These are phyloP conservation scores for human DNA, from an alignment of 2,113 vertebrate genomes.

Conservation along the genomic window GRCh38 chr1:145642001-145642500, in stretches of 20 bases:
- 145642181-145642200: neutral
- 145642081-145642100: neutral
- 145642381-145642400: neutral
- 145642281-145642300: neutral
- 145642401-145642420: neutral
- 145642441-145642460: neutral
- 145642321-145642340: neutral
- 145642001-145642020: slow-evolving; percentile 1
- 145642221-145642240: neutral
- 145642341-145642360: neutral
- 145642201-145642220: neutral
- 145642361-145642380: neutral
- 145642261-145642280: neutral
- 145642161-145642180: neutral
- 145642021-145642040: neutral
- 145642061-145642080: neutral
- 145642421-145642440: neutral
- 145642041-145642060: neutral
- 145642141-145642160: neutral
- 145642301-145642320: neutral
- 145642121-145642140: neutral
- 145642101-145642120: neutral
- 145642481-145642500: neutral
- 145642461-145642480: neutral
- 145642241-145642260: neutral